These are phyloP conservation scores for Catamblyrhynchus diadema DNA, from an alignment of 2,797 vertebrate genomes.

Conservation along the genomic window DNA sequence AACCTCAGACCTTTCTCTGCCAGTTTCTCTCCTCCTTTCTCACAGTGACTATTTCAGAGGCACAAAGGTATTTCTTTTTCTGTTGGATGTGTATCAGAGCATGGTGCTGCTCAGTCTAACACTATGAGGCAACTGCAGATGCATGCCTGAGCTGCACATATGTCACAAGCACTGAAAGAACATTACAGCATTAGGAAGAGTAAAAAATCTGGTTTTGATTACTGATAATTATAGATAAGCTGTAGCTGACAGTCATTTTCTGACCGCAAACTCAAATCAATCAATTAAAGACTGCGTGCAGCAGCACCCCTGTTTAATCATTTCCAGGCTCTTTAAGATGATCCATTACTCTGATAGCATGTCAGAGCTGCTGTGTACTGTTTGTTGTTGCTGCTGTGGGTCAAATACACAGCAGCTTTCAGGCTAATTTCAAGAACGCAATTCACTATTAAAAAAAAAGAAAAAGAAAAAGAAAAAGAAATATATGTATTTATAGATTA, in stretches of 20 bases:
- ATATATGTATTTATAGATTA: not conserved
- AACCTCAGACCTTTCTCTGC: not conserved
- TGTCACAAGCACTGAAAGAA: constrained; percentile 42
- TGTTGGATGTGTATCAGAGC: not conserved
- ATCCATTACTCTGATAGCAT: constrained; percentile 62
- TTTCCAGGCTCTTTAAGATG: constrained; percentile 74
- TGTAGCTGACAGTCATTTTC: constrained; percentile 78
- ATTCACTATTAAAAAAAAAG: not conserved
- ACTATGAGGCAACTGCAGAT: constrained; percentile 18
- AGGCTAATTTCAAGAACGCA: constrained; percentile 17
- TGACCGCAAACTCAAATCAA: constrained; percentile 81
- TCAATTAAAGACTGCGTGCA: constrained; percentile 78
- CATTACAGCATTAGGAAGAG: constrained; percentile 62
- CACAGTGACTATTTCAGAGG: not conserved
- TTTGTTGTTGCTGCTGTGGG: constrained; percentile 60
- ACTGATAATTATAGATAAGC: constrained; percentile 82
- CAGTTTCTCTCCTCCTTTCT: not conserved
- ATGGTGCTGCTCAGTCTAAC: not conserved
- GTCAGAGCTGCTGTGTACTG: constrained; percentile 57
- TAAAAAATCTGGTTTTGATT: constrained; percentile 77
- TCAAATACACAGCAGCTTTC: constrained; percentile 45
- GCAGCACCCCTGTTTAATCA: constrained; percentile 74
- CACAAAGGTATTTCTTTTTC: not conserved
- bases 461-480: not conserved
- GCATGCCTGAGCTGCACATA: constrained; percentile 29